A percentile compares a stretch with the other conserved stretches of the same genome.
phyloP scores from a whole-genome alignment of 2,797 vertebrate genomes.

The Salmo trutta region DNA sequence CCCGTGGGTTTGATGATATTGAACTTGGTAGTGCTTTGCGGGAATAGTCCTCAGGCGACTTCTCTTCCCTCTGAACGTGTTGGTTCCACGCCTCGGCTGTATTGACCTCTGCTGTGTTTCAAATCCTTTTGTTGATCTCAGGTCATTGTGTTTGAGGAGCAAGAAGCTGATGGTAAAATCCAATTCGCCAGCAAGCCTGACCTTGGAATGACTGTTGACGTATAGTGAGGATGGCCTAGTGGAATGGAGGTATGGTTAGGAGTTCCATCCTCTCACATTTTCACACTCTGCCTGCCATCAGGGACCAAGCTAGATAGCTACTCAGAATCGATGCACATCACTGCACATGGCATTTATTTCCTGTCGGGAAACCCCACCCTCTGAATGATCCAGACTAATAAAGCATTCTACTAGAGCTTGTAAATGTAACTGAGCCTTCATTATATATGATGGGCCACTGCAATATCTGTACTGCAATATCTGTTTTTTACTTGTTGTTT shows the following conservation, averaged over 20 bases:
- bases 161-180: conserved; percentile 75
- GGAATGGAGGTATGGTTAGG: neutral
- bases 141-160: conserved; percentile 87
- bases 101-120: conserved; percentile 24
- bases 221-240: conserved; percentile 63
- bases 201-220: conserved; percentile 79
- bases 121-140: conserved; percentile 46
- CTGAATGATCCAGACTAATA: conserved; percentile 9
- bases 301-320: neutral
- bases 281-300: neutral
- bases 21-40: conserved; percentile 20
- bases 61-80: conserved; percentile 7
- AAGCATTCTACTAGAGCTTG: neutral
- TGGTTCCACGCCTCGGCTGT: conserved; percentile 28
- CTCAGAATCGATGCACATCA: conserved; percentile 15
- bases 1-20: conserved; percentile 21
- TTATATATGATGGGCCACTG: conserved; percentile 4
- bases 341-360: conserved; percentile 26
- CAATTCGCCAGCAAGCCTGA: conserved; percentile 77
- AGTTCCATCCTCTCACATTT: neutral
- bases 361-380: neutral
- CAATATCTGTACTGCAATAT: neutral
- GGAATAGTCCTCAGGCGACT: neutral
- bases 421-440: neutral
- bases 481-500: neutral